Base-by-base conservation (phyloP, 2,888 invertebrate genomes). In the Philonicus albiceps region DNA sequence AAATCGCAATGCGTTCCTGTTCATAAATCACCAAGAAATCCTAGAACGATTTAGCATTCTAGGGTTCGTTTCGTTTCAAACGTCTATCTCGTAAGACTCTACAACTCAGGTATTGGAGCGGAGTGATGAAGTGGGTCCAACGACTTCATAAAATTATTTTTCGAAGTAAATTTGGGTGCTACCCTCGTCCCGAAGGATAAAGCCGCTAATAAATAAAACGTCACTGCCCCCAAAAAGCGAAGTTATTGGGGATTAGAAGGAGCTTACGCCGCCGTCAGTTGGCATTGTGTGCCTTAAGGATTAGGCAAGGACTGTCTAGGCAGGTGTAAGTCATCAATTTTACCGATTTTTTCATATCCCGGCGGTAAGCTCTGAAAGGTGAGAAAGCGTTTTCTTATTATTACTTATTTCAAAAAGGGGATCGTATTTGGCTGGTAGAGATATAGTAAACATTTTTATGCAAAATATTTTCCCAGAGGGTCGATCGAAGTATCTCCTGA, bases 261-360 rank as follows among this genome's bases (percentile, higher is more conserved):
- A 43, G 84, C 72, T 84, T 84, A 84, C 84, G 72, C n/a, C 40
- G 16, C 84, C 73, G 72, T 37, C 40, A 73, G 73, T 73, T 49
- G 72, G 43, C 72, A 27, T 73, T 84, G 84, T 84, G 43, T 53
- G 84, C 55, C 30, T 43, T 72, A 73, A 73, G 84, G 73, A 73
- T 84, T 73, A 31, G 72, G 37, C 16, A 16, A 37, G 27, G 72
- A 13, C 55, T 84, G 43, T 84, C 84, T 84, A 27, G 84, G 84
- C 84, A 73, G 84, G 73, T 84, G 84, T 73, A 84, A 84, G 84
- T 84, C 84, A 84, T 84, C 84, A 84, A 84, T 84, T 84, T 84
- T 49, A 43, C 13, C 8, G 84, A 84, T 84, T 72, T n/a, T 43
- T 84, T 84, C 43, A 84, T 19, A 73, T 73, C 73, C 8, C 8